phyloP scores from a whole-genome alignment of 2,888 invertebrate genomes.

The Drosophila mulleri region DNA sequence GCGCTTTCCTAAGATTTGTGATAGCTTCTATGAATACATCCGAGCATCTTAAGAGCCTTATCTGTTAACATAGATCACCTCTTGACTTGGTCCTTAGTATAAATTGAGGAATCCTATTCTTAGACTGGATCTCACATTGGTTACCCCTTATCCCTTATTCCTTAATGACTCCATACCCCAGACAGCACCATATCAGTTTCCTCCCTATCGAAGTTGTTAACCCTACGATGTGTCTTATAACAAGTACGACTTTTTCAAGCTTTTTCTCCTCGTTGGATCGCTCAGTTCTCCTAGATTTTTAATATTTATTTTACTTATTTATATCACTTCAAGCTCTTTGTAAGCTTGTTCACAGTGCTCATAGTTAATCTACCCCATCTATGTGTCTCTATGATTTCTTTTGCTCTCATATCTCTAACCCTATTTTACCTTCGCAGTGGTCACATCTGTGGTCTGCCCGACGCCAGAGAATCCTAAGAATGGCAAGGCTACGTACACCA shows the following conservation, averaged over 20 bases:
- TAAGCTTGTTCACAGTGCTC: no score
- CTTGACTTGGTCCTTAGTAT: background rate
- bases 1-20: slow-evolving; percentile 70
- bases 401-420: background rate
- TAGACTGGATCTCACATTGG: background rate
- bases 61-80: background rate
- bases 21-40: slow-evolving; percentile 58
- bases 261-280: no score
- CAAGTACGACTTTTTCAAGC: background rate
- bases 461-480: slow-evolving; percentile 96
- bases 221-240: background rate
- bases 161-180: background rate
- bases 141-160: background rate
- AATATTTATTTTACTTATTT: no score
- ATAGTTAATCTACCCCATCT: no score
- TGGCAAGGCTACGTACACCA: slow-evolving; percentile 96
- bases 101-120: no score
- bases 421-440: slow-evolving; percentile 86
- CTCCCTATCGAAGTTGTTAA: background rate
- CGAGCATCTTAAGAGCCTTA: background rate
- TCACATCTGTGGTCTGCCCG: slow-evolving; percentile 97
- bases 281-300: no score
- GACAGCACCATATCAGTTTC: background rate
- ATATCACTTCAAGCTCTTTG: no score
- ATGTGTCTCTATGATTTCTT: background rate